A percentile compares a stretch with the other conserved stretches of the same genome.
Conservation (phyloP, 2,888 invertebrate genomes). For the Bellardia pandia region DNA sequence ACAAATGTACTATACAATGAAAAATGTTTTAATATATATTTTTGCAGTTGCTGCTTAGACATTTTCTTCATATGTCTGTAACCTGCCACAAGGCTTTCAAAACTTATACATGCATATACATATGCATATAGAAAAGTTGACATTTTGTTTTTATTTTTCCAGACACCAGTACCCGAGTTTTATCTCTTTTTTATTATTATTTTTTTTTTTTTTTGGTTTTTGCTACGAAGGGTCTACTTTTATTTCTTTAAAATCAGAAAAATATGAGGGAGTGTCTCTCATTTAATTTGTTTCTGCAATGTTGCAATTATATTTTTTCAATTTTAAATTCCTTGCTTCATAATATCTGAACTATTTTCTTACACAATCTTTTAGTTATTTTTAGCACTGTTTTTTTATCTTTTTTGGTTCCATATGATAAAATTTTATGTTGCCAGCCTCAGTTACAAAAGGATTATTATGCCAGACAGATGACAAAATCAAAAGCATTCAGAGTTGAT, state of each 20-base stretch:
- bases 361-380: conserved; percentile 29
- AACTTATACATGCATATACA: not conserved
- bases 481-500: conserved; percentile 41
- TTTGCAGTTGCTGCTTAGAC: conserved; percentile 55
- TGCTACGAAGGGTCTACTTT: conserved; percentile 29
- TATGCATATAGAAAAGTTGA: not conserved
- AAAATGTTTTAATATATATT: conserved; percentile 44
- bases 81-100: conserved; percentile 22
- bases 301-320: conserved; percentile 41
- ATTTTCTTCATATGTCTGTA: conserved; percentile 28
- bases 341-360: conserved; percentile 20
- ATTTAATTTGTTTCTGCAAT: conserved; percentile 52
- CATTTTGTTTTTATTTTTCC: conserved; percentile 15
- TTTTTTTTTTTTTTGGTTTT: not conserved
- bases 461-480: conserved; percentile 69
- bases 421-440: conserved; percentile 38
- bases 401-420: conserved; percentile 44
- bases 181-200: not conserved
- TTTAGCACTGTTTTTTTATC: conserved; percentile 16
- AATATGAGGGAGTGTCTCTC: conserved; percentile 51
- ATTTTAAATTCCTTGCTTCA: conserved; percentile 32
- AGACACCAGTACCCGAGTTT: conserved; percentile 26
- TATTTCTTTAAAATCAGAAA: conserved; percentile 11
- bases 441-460: conserved; percentile 58
- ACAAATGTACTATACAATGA: conserved; percentile 11